Conservation (phyloP, 2,888 invertebrate genomes). For the Scaptomyza polygonia region DNA sequence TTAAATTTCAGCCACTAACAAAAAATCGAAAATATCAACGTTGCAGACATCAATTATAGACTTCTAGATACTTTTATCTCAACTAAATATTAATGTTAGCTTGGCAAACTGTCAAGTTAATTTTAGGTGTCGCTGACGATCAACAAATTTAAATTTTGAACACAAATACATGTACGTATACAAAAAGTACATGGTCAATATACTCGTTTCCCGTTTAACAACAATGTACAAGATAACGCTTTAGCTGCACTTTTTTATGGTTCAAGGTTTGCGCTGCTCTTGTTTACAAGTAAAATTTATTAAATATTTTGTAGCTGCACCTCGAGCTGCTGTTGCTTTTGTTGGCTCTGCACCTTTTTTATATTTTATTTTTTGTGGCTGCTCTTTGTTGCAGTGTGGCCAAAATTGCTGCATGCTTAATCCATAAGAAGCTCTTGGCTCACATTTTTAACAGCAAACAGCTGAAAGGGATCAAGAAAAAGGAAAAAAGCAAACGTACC, state of each 20-base stretch:
- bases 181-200: neutral
- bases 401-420: conserved; percentile 79
- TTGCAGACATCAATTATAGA: neutral
- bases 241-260: conserved; percentile 47
- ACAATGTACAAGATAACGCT: conserved; percentile 11
- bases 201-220: neutral
- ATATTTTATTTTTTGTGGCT: conserved; percentile 13
- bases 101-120: no score
- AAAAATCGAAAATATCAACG: neutral
- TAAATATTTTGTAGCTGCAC: conserved; percentile 69
- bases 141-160: neutral
- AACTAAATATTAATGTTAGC: neutral
- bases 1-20: conserved; percentile 54
- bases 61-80: neutral
- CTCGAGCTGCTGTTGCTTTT: conserved; percentile 11
- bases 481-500: conserved; percentile 2
- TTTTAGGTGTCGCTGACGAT: no score
- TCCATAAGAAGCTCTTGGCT: conserved; percentile 78
- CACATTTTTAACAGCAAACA: conserved; percentile 67
- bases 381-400: conserved; percentile 44
- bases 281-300: conserved; percentile 76
- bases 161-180: neutral
- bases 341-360: conserved; percentile 23
- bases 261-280: conserved; percentile 34
- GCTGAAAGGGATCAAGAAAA: conserved; percentile 4